Evolutionary conservation across 2,797 vertebrate genomes (phyloP).

Genomic region (Pogoniulus pusillus): DNA sequence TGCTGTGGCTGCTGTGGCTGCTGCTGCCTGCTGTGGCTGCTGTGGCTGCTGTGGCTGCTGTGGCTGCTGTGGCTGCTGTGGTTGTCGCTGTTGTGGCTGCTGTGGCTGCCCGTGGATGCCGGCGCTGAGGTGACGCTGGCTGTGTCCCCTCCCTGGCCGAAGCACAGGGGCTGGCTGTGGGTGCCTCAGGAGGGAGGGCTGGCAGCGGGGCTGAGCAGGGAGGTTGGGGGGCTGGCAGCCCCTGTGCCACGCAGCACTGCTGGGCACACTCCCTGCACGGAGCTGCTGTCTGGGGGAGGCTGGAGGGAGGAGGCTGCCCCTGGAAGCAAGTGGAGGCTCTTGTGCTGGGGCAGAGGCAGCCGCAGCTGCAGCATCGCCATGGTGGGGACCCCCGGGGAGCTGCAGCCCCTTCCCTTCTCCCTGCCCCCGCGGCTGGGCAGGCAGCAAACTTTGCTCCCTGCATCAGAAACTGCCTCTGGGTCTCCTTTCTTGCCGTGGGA

Average conservation of each 20-base stretch:
- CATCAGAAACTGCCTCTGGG: not conserved
- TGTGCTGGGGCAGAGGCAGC: not conserved
- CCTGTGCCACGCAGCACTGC: too few relatives aligned
- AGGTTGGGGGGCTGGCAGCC: not conserved
- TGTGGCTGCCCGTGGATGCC: not conserved
- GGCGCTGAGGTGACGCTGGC: not conserved
- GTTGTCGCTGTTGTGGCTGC: too few relatives aligned
- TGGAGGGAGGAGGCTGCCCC: not conserved
- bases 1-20: too few relatives aligned
- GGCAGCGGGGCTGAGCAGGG: not conserved
- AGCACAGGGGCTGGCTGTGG: not conserved
- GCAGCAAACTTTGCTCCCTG: not conserved
- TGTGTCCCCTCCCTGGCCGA: fast-evolving
- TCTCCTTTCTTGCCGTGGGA: not conserved
- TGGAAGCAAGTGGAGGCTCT: not conserved
- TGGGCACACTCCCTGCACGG: not conserved
- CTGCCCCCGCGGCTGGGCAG: fast-evolving
- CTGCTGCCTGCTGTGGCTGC: too few relatives aligned
- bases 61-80: too few relatives aligned
- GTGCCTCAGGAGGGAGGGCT: too few relatives aligned
- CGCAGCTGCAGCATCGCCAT: not conserved
- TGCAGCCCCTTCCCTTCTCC: not conserved
- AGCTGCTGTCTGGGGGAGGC: fast-evolving
- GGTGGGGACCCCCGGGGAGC: too few relatives aligned
- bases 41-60: too few relatives aligned